Evolutionary conservation across 2,797 vertebrate genomes (phyloP), one percentile per base, ranked within the genome.

Genomic region (Anguilla megastoma): DNA sequence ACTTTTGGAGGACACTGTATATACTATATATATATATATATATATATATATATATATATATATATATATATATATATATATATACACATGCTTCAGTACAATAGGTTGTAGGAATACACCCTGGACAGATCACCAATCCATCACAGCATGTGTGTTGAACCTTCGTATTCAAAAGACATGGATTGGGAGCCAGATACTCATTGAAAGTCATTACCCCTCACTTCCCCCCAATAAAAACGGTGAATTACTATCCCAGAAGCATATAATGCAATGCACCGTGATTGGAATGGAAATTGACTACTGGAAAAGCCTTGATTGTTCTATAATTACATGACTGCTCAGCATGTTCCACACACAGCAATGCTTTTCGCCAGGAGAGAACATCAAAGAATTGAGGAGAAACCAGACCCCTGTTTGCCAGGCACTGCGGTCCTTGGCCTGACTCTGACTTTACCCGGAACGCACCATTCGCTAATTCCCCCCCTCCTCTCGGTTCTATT

Each of bases 291-390:
- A 80, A 58, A 87, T 80, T 80, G 33, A 30, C 6, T 2, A 58
- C 41, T 69, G 80, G 52, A 48, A 84, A 87, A 48, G 48, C 33
- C 54, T 12, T 48, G 36, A 80, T 83, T 30, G 24, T 50, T 48
- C 18, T 66, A 50, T 79, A 52, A 58, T 84, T 87, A 83, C 86
- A 87, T 41, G 30, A 83, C 12, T 58, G 33, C 41, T 86, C 74
- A 21, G 71, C 85, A 69, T 85, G 85, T 83, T 86, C 9, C 79
- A 48, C 41, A 36, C n/a, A 69, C 60, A 21, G 27, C 45, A 16
- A 52, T 82, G 56, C 36, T 24, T 63, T 33, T 85, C 5, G 33
- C 71, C 58, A 63, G 76, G 74, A 87, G 86, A 21, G 69, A 50
- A 79, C 14, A 33, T 80, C 10, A 86, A 54, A 86, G 48, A 74